Evolutionary conservation across 2,888 invertebrate genomes (phyloP).

Genomic region (Platycheirus rosarum): DNA sequence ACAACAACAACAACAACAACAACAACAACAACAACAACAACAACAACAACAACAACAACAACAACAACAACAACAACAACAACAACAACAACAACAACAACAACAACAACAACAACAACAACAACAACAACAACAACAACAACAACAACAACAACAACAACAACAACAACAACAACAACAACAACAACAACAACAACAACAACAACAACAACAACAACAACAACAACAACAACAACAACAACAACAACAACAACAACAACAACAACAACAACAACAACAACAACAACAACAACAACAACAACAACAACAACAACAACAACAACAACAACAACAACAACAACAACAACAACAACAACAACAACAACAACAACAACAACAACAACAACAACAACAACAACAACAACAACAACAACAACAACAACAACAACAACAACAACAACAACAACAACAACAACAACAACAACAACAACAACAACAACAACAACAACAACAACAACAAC

Average conservation of each 20-base stretch:
- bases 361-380: background rate
- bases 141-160: conserved; percentile 11
- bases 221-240: conserved; percentile 11
- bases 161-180: conserved; percentile 2
- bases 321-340: conserved; percentile 2
- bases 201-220: conserved; percentile 4
- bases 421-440: background rate
- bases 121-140: conserved; percentile 9
- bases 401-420: background rate
- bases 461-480: background rate
- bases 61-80: conserved; percentile 1
- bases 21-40: conserved; percentile 4
- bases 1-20: conserved; percentile 9
- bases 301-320: conserved; percentile 9
- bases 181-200: conserved; percentile 7
- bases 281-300: conserved; percentile 9
- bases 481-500: background rate
- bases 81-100: conserved; percentile 1
- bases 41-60: conserved; percentile 8
- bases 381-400: background rate
- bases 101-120: conserved; percentile 8
- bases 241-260: conserved; percentile 8
- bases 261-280: conserved; percentile 9
- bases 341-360: background rate
- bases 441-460: background rate